phyloP scores from a whole-genome alignment of 2,888 invertebrate species.

The Sinhomidia bicolor region DNA sequence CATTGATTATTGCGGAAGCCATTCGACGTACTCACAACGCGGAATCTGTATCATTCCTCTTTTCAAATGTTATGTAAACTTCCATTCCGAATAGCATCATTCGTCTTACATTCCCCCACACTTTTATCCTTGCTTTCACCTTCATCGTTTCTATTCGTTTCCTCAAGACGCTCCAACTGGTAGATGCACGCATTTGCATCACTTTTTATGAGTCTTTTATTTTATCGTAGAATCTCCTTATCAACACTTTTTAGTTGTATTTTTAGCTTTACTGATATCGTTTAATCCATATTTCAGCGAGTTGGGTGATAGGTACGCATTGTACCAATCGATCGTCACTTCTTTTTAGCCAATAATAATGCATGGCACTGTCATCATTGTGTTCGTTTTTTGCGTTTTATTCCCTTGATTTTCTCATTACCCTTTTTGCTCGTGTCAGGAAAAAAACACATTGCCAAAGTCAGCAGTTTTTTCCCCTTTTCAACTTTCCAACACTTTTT shows the following conservation, averaged over 20 bases:
- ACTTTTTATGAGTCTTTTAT: background rate
- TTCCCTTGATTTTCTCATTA: background rate
- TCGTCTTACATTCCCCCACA: conserved; percentile 9
- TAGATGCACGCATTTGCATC: background rate
- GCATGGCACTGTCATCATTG: background rate
- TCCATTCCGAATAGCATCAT: background rate
- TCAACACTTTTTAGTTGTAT: background rate
- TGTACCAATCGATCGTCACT: conserved; percentile 28
- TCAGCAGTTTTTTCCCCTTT: background rate
- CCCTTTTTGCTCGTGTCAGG: background rate
- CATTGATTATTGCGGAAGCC: conserved; percentile 99
- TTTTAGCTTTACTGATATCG: background rate
- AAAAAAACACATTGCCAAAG: background rate
- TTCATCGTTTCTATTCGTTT: background rate
- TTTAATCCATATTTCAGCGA: background rate
- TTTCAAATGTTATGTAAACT: conserved; percentile 57
- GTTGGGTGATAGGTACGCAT: conserved; percentile 28
- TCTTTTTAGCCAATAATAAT: background rate
- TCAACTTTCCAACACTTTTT: background rate
- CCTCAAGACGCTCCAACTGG: background rate
- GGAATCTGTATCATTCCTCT: conserved; percentile 79
- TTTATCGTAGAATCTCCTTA: conserved; percentile 3
- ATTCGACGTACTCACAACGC: conserved; percentile 87
- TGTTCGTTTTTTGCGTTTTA: conserved; percentile 9
- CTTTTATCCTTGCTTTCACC: background rate